Conservation (phyloP, 2,113 vertebrate genomes). For the Centropus bengalensis region DNA sequence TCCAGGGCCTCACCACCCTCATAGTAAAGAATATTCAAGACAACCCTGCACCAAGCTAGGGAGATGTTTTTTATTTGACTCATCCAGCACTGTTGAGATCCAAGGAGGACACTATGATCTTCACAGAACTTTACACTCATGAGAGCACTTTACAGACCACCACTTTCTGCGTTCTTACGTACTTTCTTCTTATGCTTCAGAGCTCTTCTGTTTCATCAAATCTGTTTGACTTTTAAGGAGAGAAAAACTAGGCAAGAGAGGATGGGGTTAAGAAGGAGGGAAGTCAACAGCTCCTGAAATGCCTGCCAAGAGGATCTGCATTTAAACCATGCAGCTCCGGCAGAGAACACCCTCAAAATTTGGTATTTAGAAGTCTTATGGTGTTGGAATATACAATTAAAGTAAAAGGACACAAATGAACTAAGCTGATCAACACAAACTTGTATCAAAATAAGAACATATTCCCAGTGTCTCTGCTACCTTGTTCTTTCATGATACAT, state of each 20-base stretch:
- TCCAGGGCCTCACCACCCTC: too few relatives aligned
- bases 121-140: neutral
- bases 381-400: neutral
- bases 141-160: neutral
- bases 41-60: neutral
- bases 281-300: conserved; percentile 10
- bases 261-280: neutral
- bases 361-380: conserved; percentile 34
- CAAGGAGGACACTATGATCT: neutral
- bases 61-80: neutral
- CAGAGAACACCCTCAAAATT: conserved; percentile 28
- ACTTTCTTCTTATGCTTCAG: neutral
- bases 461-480: neutral
- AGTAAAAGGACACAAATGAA: conserved; percentile 25
- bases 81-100: neutral
- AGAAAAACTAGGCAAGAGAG: neutral
- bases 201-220: neutral
- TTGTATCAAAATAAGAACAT: neutral
- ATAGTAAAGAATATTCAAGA: neutral
- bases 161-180: neutral
- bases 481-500: neutral
- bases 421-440: neutral
- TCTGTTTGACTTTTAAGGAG: neutral
- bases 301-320: conserved; percentile 43
- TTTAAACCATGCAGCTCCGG: conserved; percentile 27